Base-by-base conservation (phyloP, 2,113 vertebrate genomes). In the Myrmecophaga tridactyla region DNA sequence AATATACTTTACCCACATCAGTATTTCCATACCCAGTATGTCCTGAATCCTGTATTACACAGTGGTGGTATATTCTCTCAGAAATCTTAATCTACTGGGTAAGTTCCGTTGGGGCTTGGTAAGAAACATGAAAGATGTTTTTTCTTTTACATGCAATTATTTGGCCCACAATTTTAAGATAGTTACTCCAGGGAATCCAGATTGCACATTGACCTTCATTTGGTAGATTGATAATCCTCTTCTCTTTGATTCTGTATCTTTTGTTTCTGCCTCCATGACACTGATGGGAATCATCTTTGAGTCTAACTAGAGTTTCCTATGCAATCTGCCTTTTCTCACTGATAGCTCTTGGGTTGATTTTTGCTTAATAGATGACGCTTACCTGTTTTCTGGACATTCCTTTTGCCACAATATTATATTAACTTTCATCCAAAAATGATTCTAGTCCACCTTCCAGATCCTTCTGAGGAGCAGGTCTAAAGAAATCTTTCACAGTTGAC, bases 11-110 rank as follows among this genome's bases (percentile, higher is more conserved):
- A 43, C 48, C 1, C 12, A 39, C 34, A 27, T 80, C 14, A 6
- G 3, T 36, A 39, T 23, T 70, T 58, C 6, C 0, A 6, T 2
- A 4, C 10, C 2, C 29, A 4, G 0, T 34, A n/a, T 34, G 9
- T 81, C 81, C 4, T 8, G 29, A 25, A 4, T 13, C 21, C 3
- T 0, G 2, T 31, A 63, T 36, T 29, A 0, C 15, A 20, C 31
- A 0, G 27, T 18, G 13, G 15, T 14, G 2, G 10, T 3, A 13
- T 27, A 36, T 48, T 10, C 13, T 43, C 41, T 73, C 23, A 43
- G 25, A 73, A 73, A 43, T 73, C 23, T 73, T 73, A 56, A 78
- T 11, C 34, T 56, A 27, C n/a, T 23, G 14, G n/a, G 31, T 53
- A 80, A 36, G 39, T 3, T 39, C 7, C 10, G 18, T 23, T 9